These are phyloP conservation scores for Phortica variegata DNA, from an alignment of 1,140 invertebrate genomes.

Conservation along the genomic window DNA sequence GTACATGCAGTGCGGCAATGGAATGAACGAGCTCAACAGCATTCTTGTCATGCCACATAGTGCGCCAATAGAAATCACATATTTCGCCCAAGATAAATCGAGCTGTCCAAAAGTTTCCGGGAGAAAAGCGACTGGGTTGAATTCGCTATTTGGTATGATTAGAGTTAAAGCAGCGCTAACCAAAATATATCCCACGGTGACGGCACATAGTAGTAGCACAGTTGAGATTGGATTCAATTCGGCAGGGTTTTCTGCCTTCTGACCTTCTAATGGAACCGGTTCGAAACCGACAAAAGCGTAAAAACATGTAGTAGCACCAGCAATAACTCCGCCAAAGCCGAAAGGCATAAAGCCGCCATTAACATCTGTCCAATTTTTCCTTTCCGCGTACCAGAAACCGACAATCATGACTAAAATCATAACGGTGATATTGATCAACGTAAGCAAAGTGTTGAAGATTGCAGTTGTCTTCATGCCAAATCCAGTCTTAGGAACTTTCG, in stretches of 20 bases:
- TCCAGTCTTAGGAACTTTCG: constrained; percentile 83
- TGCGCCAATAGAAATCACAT: constrained; percentile 83
- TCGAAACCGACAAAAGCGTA: constrained; percentile 87
- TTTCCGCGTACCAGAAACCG: constrained; percentile 77
- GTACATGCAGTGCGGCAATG: constrained; percentile 81
- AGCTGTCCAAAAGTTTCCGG: constrained; percentile 78
- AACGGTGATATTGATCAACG: constrained; percentile 74
- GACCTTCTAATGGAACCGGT: constrained; percentile 82
- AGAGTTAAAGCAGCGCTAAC: constrained; percentile 80
- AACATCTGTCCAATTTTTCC: constrained; percentile 73
- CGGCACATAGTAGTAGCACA: constrained; percentile 74
- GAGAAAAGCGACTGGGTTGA: constrained; percentile 76
- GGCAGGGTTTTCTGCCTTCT: constrained; percentile 79
- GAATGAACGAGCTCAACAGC: constrained; percentile 80
- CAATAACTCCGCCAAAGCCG: constrained; percentile 74
- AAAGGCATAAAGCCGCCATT: constrained; percentile 79
- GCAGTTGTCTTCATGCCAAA: constrained; percentile 84
- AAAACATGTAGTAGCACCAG: constrained; percentile 85
- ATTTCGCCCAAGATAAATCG: constrained; percentile 80
- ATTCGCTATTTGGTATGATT: constrained; percentile 76
- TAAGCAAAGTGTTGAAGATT: constrained; percentile 78
- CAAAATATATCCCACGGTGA: constrained; percentile 77
- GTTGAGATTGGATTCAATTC: constrained; percentile 81
- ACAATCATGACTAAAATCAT: constrained; percentile 74
- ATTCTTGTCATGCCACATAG: constrained; percentile 89